Evolutionary conservation across 2,888 invertebrate species (phyloP).

Genomic region (Caradrina kadenii): DNA sequence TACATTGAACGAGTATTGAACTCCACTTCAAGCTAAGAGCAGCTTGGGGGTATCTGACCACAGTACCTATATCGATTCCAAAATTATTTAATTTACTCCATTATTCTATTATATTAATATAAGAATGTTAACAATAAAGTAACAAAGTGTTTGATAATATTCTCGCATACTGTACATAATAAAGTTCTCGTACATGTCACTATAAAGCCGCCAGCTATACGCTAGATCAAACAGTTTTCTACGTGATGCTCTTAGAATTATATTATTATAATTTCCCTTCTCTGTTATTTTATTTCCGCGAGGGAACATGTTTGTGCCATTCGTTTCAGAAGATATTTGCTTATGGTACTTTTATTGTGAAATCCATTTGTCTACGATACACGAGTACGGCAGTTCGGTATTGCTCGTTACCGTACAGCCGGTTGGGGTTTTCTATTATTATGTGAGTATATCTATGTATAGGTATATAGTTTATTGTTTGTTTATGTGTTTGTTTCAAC

Average conservation of each 20-base stretch:
- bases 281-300: constrained; percentile 6
- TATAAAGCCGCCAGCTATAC: background rate
- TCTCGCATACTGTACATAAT: background rate
- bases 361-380: background rate
- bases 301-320: background rate
- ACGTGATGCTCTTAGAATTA: background rate
- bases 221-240: background rate
- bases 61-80: too few relatives aligned
- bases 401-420: too few relatives aligned
- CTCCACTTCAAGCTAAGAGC: too few relatives aligned
- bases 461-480: too few relatives aligned
- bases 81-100: too few relatives aligned
- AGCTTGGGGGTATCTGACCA: too few relatives aligned
- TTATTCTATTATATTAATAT: too few relatives aligned
- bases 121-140: background rate
- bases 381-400: background rate
- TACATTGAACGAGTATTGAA: too few relatives aligned
- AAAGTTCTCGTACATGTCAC: too few relatives aligned
- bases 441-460: too few relatives aligned
- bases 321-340: background rate
- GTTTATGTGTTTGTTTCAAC: too few relatives aligned
- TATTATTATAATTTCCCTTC: constrained; percentile 1
- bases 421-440: too few relatives aligned
- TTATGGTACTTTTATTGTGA: background rate
- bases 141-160: background rate